Percentiles rank a stretch among this genome's conserved stretches.
These are phyloP conservation scores for Terrapene triunguis DNA, from an alignment of 2,113 vertebrate genomes.

Conservation along the genomic window DNA sequence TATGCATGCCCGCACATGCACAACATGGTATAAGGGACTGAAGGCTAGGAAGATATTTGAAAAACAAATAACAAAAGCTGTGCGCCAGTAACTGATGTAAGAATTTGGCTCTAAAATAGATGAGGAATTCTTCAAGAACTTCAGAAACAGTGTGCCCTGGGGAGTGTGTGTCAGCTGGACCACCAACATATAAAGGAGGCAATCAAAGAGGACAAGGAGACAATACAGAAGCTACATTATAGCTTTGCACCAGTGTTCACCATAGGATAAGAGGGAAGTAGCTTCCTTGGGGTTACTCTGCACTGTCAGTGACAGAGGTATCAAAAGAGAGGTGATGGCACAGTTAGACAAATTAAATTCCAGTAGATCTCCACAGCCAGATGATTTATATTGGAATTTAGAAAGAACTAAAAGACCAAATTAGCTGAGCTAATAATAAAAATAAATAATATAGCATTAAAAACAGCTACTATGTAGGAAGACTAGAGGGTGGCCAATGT, in stretches of 20 bases:
- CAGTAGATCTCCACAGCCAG: background rate
- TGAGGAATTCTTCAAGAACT: background rate
- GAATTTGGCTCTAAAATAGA: background rate
- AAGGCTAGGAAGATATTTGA: background rate
- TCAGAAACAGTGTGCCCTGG: background rate
- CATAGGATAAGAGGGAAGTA: background rate
- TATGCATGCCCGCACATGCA: rapidly evolving
- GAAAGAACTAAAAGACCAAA: background rate
- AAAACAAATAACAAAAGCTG: background rate
- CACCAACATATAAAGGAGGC: background rate
- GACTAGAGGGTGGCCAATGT: background rate
- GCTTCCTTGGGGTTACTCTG: background rate
- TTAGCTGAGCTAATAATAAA: background rate
- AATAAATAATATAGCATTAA: background rate
- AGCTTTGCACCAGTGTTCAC: background rate
- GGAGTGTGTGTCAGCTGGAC: background rate
- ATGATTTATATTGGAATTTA: background rate
- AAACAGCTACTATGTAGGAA: background rate
- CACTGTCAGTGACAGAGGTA: background rate
- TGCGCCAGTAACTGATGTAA: background rate
- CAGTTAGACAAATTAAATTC: background rate
- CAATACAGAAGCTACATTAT: background rate
- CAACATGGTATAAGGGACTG: background rate
- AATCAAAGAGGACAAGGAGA: background rate
- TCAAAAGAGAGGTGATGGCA: background rate